Base-by-base conservation (phyloP, 2,113 vertebrate genomes). In the Pipra filicauda region DNA sequence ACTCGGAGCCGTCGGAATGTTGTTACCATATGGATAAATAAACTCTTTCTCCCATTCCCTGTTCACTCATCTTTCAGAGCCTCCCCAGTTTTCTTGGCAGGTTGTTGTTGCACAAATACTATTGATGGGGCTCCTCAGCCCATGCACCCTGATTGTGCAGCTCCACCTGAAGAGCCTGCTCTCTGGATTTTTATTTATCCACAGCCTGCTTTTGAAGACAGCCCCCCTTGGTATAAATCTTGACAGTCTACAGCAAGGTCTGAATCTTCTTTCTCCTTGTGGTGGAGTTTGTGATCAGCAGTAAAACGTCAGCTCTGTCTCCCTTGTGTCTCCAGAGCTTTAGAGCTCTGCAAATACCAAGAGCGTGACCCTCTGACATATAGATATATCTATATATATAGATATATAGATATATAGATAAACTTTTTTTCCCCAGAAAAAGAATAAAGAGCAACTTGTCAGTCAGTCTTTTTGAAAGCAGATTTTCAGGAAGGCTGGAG, bases 271-370 rank as follows among this genome's bases (percentile, higher is more conserved):
- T 78, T 70, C 48, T 95, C 70, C 76, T 91, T 95, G 94, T 76
- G 84, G 66, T 91, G 85, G 93, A 96, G 91, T 95, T 96, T 96
- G 76, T 92, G 96, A 96, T 95, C 96, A 97, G 79, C 7, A 8
- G 83, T 69, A 79, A 97, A 95, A 97, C 97, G 94, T 97, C 95
- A 93, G 85, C 91, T 96, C 94, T 95, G 93, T 96, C 91, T 97
- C 66, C 80, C 35, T 89, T 91, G 61, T 6, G 78, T 96, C 95
- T 97, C 96, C 89, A 59, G 95, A 93, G 96, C 72, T 97, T 97
- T 95, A 96, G 74, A 94, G 89, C 85, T 97, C 97, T 98, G 97
- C 95, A 97, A 98, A 98, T 97, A 97, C 75, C 84, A 95, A 88
- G 58, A 97, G 88, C 93, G 18, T 86, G 96, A 97, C 97, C 93